phyloP scores from a whole-genome alignment of 2,888 invertebrate genomes.

The Luperina nickerlii region DNA sequence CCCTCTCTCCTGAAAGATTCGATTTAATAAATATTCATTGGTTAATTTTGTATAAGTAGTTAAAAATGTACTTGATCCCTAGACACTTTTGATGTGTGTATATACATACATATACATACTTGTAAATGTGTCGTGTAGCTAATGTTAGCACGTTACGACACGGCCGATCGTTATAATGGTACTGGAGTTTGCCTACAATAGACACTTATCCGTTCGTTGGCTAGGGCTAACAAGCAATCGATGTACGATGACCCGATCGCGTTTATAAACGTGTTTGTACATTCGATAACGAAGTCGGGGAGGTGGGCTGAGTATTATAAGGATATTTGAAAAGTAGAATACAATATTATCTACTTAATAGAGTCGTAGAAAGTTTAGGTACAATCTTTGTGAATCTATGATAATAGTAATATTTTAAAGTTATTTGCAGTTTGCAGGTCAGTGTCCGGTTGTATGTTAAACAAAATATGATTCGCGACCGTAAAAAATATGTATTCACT shows the following conservation, averaged over 20 bases:
- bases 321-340: background rate
- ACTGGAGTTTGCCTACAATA: slow-evolving; percentile 30
- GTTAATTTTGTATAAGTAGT: too few relatives aligned
- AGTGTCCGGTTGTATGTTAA: too few relatives aligned
- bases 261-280: background rate
- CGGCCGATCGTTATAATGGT: slow-evolving; percentile 29
- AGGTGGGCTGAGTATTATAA: background rate
- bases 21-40: too few relatives aligned
- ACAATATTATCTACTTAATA: background rate
- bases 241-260: slow-evolving; percentile 6
- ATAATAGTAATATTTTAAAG: too few relatives aligned
- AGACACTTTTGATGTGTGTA: too few relatives aligned
- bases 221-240: slow-evolving; percentile 25
- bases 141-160: slow-evolving; percentile 14
- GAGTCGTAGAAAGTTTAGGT: background rate
- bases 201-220: slow-evolving; percentile 17
- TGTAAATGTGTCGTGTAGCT: background rate
- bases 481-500: too few relatives aligned
- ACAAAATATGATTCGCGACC: too few relatives aligned
- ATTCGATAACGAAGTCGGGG: background rate
- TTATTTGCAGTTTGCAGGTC: too few relatives aligned
- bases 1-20: too few relatives aligned
- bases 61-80: too few relatives aligned
- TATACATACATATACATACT: background rate
- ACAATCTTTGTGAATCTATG: background rate